Base-by-base conservation (phyloP, 2,113 vertebrate species). In the Himantopus leucocephalus region DNA sequence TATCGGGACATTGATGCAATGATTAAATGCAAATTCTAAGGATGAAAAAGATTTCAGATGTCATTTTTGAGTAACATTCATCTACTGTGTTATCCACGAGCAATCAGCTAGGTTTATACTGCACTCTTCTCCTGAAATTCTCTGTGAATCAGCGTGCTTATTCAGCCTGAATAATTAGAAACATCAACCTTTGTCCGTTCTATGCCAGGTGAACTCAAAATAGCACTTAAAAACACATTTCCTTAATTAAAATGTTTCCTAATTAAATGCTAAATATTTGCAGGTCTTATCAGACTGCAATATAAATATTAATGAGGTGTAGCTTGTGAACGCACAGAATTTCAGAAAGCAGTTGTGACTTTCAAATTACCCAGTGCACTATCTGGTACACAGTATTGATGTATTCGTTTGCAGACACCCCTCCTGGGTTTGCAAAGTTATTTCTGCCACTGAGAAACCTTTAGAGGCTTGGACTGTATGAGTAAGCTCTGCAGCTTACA, bases 261-360 rank as follows among this genome's bases (percentile, higher is more conserved):
- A 95, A 91, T 90, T 94, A 95, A 96, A 68, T 37, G 22, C 64
- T 85, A 94, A 93, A 87, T 95, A 96, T 97, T 92, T 96, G 73
- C 35, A 88, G 82, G 29, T 85, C 82, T 95, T 90, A 88, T 73
- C 58, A 77, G 37, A 66, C 72, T 64, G 19, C 21, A 58, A 3
- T 72, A 90, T 88, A 94, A 96, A 95, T 93, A 94, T 94, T 94
- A 92, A 95, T 94, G 75, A 93, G 35, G 35, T 74, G 47, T 62
- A 81, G 64, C 82, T 71, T 86, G 50, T 81, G 77, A 90, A 71
- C n/a, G 39, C 26, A 79, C 26, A 83, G 58, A 67, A 74, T 73
- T 83, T 79, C 53, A 82, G 55, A 83, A 80, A 59, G 34, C 34
- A 68, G 24, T 77, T 71, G 45, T 87, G 91, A 94, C 85, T 94